Evolutionary conservation across 2,113 vertebrate species (phyloP), one percentile per base, ranked within the genome.

Genomic region (Bos indicus): DNA sequence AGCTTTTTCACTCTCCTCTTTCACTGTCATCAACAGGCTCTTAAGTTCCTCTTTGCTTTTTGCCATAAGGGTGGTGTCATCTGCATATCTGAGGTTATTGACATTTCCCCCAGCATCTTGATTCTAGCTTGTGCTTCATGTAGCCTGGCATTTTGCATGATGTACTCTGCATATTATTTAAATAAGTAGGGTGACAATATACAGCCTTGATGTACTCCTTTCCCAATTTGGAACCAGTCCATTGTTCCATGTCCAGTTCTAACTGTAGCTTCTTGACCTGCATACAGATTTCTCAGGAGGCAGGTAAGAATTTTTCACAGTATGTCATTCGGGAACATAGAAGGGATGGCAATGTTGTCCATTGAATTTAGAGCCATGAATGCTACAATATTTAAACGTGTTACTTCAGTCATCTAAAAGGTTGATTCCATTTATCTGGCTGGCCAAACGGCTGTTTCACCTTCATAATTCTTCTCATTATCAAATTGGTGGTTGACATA

Each of bases 171-270:
- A 40, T 71, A 71, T 23, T 40, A 71, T 71, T 71, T 71, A 71
- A 71, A 40, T 19, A 71, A 12, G 67, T 40, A 23, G 10, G 17
- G 10, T 12, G 19, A 71, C 67, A 40, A 40, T 23, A 13, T 71
- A 12, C 67, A 71, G 19, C n/a, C n/a, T 71, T 71, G 67, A 71
- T 0, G 0, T 40, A 71, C 10, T 40, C n/a, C n/a, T 40, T 71
- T 40, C 19, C n/a, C 67, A 40, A 71, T 40, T 23, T 71, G 67
- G 19, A 71, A 71, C 67, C n/a, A 40, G 19, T 71, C n/a, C n/a
- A 1, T 13, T 40, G 10, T 40, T 40, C 2, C 19, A 71, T 40
- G 67, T 40, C n/a, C n/a, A 71, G 19, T 71, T 71, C n/a, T 23
- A 71, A 71, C n/a, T 40, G 64, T 71, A 40, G 67, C 1, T 6